phyloP scores from a whole-genome alignment of 2,797 vertebrate species.

The Otus scops region DNA sequence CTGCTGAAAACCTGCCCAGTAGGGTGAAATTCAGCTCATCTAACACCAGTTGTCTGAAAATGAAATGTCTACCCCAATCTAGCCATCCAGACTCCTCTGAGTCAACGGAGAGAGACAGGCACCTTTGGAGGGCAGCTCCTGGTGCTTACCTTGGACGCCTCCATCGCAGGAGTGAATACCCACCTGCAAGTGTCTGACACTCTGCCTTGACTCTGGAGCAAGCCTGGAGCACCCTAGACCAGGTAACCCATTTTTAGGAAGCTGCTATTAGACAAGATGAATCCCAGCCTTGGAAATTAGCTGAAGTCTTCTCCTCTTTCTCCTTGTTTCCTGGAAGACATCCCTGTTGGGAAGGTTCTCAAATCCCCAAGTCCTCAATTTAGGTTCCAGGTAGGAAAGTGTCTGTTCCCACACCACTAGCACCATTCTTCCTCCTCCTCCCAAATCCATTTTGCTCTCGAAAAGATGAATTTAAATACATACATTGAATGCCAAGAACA shows the following conservation, averaged over 20 bases:
- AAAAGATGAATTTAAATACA: background rate
- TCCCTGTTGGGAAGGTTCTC: background rate
- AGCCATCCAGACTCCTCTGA: background rate
- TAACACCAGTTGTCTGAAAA: background rate
- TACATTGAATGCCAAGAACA: background rate
- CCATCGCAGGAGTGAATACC: background rate
- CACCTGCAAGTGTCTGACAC: background rate
- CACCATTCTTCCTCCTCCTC: background rate
- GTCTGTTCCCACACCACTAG: background rate
- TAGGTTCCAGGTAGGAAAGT: background rate
- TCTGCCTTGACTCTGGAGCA: background rate
- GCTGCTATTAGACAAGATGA: background rate
- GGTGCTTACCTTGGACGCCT: background rate
- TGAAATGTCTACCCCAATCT: background rate
- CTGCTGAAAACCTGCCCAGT: background rate
- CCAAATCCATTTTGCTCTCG: background rate
- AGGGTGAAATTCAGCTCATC: background rate
- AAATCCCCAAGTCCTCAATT: background rate
- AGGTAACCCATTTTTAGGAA: background rate
- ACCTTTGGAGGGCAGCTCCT: background rate
- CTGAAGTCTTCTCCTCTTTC: background rate
- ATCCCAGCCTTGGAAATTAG: background rate
- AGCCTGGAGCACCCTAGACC: rapidly evolving
- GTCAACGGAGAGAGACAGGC: background rate
- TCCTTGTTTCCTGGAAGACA: background rate